These are phyloP conservation scores for Perdix hodgsoniae DNA, from an alignment of 2,797 vertebrate genomes.

Conservation along the genomic window DNA sequence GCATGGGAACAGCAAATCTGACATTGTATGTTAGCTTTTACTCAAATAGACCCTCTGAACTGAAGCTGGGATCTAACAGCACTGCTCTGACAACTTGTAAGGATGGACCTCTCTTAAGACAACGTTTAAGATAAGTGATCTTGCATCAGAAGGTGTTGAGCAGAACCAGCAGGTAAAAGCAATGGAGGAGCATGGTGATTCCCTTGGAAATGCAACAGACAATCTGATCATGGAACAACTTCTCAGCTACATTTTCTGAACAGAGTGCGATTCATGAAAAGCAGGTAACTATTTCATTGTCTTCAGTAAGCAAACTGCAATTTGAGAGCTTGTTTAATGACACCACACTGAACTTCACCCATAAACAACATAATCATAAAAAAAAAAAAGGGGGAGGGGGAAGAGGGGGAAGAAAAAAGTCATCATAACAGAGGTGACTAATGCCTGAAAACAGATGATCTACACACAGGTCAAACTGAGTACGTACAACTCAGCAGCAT, in stretches of 20 bases:
- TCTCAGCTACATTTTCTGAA: background rate
- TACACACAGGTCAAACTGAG: background rate
- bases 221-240: background rate
- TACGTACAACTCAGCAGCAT: background rate
- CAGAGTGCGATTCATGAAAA: background rate
- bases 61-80: background rate
- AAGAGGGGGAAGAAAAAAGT: background rate
- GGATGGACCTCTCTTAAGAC: background rate
- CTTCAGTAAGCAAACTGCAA: accelerated
- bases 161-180: background rate
- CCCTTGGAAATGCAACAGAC: background rate
- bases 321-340: background rate
- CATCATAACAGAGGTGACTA: background rate
- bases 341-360: background rate
- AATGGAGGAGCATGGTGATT: background rate
- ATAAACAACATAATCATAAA: background rate
- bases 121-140: background rate
- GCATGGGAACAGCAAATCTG: conserved; percentile 29
- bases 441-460: background rate
- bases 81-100: background rate
- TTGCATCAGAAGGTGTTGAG: background rate
- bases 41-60: conserved; percentile 25
- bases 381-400: background rate
- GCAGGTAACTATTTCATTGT: background rate
- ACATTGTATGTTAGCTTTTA: conserved; percentile 13